Evolutionary conservation across 2,113 vertebrate species (phyloP).

Genomic region (Pelecanoides urinatrix): DNA sequence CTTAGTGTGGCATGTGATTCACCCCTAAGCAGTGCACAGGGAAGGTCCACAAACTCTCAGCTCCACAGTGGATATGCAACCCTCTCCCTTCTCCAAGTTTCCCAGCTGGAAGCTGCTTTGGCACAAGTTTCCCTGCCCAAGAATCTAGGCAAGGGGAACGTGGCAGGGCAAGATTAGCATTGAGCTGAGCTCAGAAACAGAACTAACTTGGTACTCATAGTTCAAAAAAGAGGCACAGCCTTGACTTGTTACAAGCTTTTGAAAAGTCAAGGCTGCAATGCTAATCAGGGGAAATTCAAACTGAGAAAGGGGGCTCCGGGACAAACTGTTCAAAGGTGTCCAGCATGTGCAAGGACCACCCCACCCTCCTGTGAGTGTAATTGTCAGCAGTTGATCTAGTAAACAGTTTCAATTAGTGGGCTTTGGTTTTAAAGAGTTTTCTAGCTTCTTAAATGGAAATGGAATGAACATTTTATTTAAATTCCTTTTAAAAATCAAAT

Average conservation of each 20-base stretch:
- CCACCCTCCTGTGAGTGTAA: not conserved
- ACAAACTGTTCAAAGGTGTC: not conserved
- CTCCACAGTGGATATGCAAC: not conserved
- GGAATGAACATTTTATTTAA: not conserved
- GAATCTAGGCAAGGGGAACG: not conserved
- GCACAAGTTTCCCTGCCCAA: not conserved
- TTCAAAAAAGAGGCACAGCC: not conserved
- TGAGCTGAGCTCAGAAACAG: not conserved
- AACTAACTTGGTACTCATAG: not conserved
- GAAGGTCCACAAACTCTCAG: not conserved
- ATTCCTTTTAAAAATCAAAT: not conserved
- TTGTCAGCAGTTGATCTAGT: not conserved
- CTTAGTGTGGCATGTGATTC: not conserved
- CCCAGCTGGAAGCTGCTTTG: not conserved
- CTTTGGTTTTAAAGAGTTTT: not conserved
- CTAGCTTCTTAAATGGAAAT: not conserved
- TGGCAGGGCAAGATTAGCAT: not conserved
- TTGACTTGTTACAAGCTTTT: not conserved
- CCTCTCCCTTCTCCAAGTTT: not conserved
- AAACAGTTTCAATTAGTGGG: not conserved
- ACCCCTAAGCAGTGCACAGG: not conserved
- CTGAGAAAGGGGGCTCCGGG: not conserved
- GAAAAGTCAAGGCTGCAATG: not conserved
- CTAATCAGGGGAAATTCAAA: not conserved
- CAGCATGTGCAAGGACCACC: not conserved